phyloP scores from a whole-genome alignment of 2,888 invertebrate species.

The Lepidonotus clava region DNA sequence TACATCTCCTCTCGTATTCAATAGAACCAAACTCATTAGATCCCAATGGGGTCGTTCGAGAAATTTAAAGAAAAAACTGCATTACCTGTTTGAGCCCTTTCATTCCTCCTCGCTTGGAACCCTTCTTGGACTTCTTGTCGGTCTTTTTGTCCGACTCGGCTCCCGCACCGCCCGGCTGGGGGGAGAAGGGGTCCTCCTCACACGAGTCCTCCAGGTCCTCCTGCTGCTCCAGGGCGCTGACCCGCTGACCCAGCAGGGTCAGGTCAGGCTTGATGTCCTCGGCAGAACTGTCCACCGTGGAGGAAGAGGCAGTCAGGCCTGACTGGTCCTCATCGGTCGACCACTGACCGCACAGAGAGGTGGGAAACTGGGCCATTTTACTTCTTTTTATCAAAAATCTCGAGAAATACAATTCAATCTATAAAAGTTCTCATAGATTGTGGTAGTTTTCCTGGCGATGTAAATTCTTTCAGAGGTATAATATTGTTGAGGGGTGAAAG shows the following conservation, averaged over 20 bases:
- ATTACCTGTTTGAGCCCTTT: slow-evolving; percentile 31
- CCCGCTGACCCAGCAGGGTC: slow-evolving; percentile 23
- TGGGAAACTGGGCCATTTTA: too few species aligned
- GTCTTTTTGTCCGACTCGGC: neutral
- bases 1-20: too few species aligned
- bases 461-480: too few species aligned
- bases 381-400: too few species aligned
- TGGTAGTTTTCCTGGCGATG: too few species aligned
- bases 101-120: slow-evolving; percentile 6
- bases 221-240: neutral
- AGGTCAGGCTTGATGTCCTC: slow-evolving; percentile 49
- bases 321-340: neutral
- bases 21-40: too few species aligned
- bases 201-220: neutral
- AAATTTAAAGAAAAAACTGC: neutral
- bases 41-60: too few species aligned
- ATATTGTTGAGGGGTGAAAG: too few species aligned
- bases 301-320: neutral
- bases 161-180: neutral
- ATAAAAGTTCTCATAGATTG: too few species aligned
- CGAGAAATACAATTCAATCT: too few species aligned
- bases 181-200: slow-evolving; percentile 26
- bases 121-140: slow-evolving; percentile 28
- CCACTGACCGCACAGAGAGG: too few species aligned
- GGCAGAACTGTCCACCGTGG: neutral